Conservation (phyloP, 2,888 invertebrate species). For the Gortyna flavago region DNA sequence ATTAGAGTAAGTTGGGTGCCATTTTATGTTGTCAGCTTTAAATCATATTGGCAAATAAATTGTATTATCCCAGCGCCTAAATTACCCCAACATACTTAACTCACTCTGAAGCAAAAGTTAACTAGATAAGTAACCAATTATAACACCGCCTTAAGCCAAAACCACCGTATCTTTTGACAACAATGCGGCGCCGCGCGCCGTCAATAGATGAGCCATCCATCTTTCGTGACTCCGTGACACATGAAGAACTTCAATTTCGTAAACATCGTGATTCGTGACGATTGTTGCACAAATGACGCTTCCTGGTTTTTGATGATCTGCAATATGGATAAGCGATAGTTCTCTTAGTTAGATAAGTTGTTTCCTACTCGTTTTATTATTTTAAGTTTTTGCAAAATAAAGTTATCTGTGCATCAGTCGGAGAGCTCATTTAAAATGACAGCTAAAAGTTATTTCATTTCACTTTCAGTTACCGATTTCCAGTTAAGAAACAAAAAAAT, state of each 20-base stretch:
- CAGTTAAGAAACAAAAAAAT: neutral
- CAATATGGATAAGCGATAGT: conserved; percentile 46
- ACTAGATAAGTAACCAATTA: neutral
- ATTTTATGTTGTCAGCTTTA: neutral
- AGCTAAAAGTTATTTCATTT: neutral
- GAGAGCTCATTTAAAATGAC: neutral
- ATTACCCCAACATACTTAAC: neutral
- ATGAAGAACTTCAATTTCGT: conserved; percentile 63
- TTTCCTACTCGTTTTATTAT: conserved; percentile 9
- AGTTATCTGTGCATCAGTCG: conserved; percentile 36
- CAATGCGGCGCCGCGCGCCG: neutral
- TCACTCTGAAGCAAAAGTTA: neutral
- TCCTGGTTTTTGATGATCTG: conserved; percentile 66
- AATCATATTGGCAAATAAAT: neutral
- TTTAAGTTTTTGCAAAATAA: conserved; percentile 10
- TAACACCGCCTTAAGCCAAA: conserved; percentile 1
- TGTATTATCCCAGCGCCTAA: neutral
- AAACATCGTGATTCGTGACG: conserved; percentile 65
- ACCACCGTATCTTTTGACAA: conserved; percentile 23
- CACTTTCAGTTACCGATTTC: conserved; percentile 2
- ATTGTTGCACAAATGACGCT: conserved; percentile 61
- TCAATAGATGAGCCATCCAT: conserved; percentile 40
- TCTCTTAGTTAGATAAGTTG: conserved; percentile 24
- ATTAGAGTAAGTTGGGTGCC: neutral
- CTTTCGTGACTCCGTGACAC: conserved; percentile 67